phyloP scores from a whole-genome alignment of 2,113 vertebrate genomes.

The Cyanoramphus novaezelandiae region DNA sequence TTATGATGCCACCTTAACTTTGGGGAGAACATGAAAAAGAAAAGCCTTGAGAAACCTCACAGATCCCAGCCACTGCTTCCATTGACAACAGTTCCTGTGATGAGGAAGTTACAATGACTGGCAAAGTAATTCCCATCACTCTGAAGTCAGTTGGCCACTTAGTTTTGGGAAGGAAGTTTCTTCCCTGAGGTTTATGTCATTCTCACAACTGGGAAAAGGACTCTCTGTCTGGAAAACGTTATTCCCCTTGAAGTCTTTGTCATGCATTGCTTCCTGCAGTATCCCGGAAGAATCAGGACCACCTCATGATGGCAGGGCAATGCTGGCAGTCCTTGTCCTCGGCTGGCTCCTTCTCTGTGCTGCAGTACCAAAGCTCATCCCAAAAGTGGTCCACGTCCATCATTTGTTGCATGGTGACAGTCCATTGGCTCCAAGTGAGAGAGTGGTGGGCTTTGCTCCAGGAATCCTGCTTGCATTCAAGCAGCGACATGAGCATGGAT shows the following conservation, averaged over 20 bases:
- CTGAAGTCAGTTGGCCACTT: neutral
- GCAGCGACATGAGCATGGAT: rapidly evolving
- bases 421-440: neutral
- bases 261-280: neutral
- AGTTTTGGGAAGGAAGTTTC: neutral
- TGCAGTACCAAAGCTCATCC: neutral
- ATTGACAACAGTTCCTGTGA: neutral
- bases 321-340: neutral
- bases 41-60: neutral
- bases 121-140: neutral
- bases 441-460: neutral
- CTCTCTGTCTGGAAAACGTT: neutral
- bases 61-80: neutral
- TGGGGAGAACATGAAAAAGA: neutral
- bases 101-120: neutral
- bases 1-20: neutral
- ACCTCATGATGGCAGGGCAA: neutral
- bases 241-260: neutral
- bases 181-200: neutral
- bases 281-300: neutral
- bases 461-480: neutral
- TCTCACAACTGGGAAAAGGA: neutral
- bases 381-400: neutral
- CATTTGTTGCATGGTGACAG: neutral
- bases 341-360: neutral